Base-by-base conservation (phyloP, 2,113 vertebrate species). In the Anoplopoma fimbria region DNA sequence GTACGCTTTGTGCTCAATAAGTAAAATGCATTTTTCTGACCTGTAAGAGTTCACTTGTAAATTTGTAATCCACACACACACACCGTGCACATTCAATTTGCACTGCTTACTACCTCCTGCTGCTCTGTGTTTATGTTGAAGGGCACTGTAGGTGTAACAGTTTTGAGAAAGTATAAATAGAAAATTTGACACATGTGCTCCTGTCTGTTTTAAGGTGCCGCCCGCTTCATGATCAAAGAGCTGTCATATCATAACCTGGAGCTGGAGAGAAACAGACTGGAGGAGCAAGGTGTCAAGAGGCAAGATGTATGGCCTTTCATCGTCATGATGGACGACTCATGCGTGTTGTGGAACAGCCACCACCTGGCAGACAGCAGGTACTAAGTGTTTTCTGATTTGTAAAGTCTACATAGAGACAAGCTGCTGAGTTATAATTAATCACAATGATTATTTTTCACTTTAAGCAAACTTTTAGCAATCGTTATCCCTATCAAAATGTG, bases 291-390 rank as follows among this genome's bases (percentile, higher is more conserved):
- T 4, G 91, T 98, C 33, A 97, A 96, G 81, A 96, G 97, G 29
- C 97, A 98, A 86, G 97, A 98, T 0, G 95, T 99, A 34, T 99
- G 98, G 98, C 98, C 98, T 0, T 98, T 99, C 91, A 97, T 99
- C 0, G 95, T 97, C 55, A 96, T 99, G 93, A 98, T 99, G 97
- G 97, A 99, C 0, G 98, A 99, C 91, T 97, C 97, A 0, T 99
- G 98, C 0, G 98, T 99, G 73, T 88, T 99, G 72, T 99, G 98
- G 98, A 98, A 98, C 88, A 88, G 95, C 86, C 96, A 97, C 73
- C 95, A 94, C 0, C 19, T 84, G 1, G 72, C 94, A 93, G 0
- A 97, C 49, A 92, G 86, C 64, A 95, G 96, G 97, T 97, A 90
- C 10, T 51, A 15, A 42, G n/a, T 12, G 19, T 0, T 47, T 74